These are phyloP conservation scores for Coranthus polyacanthus DNA, from an alignment of 2,797 vertebrate genomes.

Conservation along the genomic window DNA sequence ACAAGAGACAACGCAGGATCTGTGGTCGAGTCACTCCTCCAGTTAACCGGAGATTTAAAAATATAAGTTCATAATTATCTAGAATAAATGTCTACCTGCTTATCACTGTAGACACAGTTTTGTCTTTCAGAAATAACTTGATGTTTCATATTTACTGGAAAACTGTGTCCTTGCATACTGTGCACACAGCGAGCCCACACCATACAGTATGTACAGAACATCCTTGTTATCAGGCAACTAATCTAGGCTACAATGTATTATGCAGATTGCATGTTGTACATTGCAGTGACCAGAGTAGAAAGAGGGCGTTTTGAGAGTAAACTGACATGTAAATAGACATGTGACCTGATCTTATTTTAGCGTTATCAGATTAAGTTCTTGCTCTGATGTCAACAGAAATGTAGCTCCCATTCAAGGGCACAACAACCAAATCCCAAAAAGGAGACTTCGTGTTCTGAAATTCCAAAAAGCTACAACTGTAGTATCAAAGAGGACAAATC, in stretches of 20 bases:
- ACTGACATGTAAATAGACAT: slow-evolving; percentile 1
- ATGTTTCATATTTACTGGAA: background rate
- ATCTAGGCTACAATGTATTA: background rate
- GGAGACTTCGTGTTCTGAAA: background rate
- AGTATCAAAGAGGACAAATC: background rate
- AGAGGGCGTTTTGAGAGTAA: no score
- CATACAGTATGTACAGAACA: background rate
- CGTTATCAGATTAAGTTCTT: background rate
- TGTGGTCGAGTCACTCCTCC: no score
- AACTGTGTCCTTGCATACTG: background rate
- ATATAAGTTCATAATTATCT: no score
- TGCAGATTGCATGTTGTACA: slow-evolving; percentile 5
- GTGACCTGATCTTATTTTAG: slow-evolving; percentile 5
- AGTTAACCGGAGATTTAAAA: no score
- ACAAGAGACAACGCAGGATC: no score
- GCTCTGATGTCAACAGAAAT: no score
- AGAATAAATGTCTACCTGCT: no score
- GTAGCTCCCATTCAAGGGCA: background rate
- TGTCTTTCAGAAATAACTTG: no score
- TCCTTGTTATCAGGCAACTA: background rate
- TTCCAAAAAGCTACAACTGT: background rate
- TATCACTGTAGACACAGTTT: no score
- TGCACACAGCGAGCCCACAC: no score
- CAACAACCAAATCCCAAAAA: background rate
- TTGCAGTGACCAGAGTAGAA: no score